Evolutionary conservation across 2,888 invertebrate genomes (phyloP).

Genomic region (Ormyrus nitidulus): DNA sequence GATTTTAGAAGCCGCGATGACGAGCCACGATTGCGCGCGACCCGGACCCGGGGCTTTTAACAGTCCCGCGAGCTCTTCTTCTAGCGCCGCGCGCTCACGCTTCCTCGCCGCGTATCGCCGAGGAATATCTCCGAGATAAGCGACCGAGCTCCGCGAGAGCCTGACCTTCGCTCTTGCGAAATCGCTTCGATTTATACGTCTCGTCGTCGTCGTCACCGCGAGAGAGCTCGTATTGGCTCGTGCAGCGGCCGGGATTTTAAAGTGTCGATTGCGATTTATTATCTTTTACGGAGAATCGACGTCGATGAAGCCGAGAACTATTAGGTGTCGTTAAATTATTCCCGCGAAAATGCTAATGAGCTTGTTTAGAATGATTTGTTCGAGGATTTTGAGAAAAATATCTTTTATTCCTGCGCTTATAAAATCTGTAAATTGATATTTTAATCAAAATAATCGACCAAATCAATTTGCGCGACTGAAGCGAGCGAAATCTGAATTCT

Average conservation of each 20-base stretch:
- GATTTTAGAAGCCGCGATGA: conserved; percentile 20
- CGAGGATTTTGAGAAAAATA: background rate
- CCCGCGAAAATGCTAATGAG: conserved; percentile 30
- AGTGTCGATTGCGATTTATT: conserved; percentile 42
- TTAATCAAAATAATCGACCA: no score
- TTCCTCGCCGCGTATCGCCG: conserved; percentile 1
- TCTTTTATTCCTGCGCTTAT: no score
- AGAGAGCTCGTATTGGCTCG: background rate
- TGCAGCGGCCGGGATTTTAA: background rate
- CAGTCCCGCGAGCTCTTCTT: background rate
- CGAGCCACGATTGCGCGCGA: conserved; percentile 18
- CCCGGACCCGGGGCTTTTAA: conserved; percentile 26
- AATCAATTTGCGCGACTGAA: no score
- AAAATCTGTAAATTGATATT: no score
- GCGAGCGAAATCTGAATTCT: no score
- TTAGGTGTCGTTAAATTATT: conserved; percentile 20
- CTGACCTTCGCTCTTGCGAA: conserved; percentile 48
- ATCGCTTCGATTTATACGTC: conserved; percentile 33
- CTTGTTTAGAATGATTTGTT: conserved; percentile 24
- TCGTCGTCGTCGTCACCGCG: background rate
- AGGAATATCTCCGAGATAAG: conserved; percentile 17
- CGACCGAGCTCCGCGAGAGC: background rate
- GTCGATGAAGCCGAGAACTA: conserved; percentile 16
- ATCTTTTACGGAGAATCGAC: conserved; percentile 8
- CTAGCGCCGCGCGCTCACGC: conserved; percentile 8